Percentiles rank a stretch among this genome's conserved stretches.
phyloP scores from a whole-genome alignment of 2,797 vertebrate species.

The Sardinella longiceps region DNA sequence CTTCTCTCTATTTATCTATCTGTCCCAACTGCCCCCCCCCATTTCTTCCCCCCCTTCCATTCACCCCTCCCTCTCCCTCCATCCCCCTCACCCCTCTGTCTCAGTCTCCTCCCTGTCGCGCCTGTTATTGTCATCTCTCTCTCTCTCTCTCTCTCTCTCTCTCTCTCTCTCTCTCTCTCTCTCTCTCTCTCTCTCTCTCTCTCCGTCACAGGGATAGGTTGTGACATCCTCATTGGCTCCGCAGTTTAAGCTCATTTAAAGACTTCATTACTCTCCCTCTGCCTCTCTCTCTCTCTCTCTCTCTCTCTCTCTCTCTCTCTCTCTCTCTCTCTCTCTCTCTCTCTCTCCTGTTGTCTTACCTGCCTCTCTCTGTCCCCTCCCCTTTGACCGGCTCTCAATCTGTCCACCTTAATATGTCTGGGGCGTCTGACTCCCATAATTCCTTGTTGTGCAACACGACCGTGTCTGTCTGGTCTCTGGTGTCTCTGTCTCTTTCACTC shows the following conservation, averaged over 20 bases:
- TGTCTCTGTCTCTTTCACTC: conserved; percentile 25
- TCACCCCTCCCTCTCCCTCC: background rate
- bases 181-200: background rate
- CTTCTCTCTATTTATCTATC: background rate
- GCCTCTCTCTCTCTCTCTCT: conserved; percentile 38
- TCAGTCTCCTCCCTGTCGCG: conserved; percentile 31
- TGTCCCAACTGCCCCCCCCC: background rate
- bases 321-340: conserved; percentile 40
- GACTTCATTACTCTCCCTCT: conserved; percentile 52
- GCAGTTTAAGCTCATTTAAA: conserved; percentile 55
- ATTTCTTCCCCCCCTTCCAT: background rate
- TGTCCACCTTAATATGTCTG: conserved; percentile 40
- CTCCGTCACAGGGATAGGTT: conserved; percentile 28
- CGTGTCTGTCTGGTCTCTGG: conserved; percentile 20
- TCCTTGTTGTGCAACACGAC: conserved; percentile 31
- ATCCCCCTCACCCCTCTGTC: background rate
- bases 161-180: conserved; percentile 26
- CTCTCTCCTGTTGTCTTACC: background rate
- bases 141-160: conserved; percentile 46
- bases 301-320: conserved; percentile 31
- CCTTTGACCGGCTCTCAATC: background rate
- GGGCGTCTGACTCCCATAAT: conserved; percentile 48
- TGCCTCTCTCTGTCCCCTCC: background rate
- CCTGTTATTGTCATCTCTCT: too few species aligned
- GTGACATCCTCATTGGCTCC: conserved; percentile 59